phyloP scores from a whole-genome alignment of 2,113 vertebrate species.

The Leuciscus idus region DNA sequence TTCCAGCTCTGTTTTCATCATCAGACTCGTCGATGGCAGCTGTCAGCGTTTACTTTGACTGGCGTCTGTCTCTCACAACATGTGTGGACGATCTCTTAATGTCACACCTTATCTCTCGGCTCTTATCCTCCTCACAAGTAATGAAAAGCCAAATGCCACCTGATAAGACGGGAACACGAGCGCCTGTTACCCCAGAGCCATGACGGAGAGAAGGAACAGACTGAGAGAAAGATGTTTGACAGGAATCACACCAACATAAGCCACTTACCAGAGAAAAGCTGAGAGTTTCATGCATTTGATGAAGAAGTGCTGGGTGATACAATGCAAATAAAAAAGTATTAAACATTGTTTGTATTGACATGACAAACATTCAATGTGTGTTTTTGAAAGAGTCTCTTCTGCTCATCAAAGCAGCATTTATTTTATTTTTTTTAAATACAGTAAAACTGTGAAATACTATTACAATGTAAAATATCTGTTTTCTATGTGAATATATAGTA shows the following conservation, averaged over 20 bases:
- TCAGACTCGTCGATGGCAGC: neutral
- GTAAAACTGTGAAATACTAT: neutral
- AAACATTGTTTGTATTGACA: neutral
- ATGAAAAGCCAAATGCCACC: constrained; percentile 62
- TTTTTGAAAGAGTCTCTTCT: neutral
- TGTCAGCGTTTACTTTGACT: constrained; percentile 43
- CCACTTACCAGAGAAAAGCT: constrained; percentile 30
- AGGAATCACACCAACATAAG: constrained; percentile 42
- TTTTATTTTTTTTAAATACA: neutral
- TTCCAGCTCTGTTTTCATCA: constrained; percentile 10
- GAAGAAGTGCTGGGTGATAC: no score
- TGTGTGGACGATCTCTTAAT: constrained; percentile 54
- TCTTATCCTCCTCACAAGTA: constrained; percentile 48
- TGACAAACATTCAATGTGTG: neutral
- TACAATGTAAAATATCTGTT: neutral
- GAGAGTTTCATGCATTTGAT: neutral
- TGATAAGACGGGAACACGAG: constrained; percentile 51
- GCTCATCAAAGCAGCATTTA: neutral
- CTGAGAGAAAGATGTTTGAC: constrained; percentile 18
- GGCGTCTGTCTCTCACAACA: neutral
- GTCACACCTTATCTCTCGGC: constrained; percentile 53
- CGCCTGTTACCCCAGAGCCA: constrained; percentile 45
- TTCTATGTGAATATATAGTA: neutral
- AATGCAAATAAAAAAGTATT: constrained; percentile 26
- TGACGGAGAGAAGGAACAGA: neutral